Conservation (phyloP, 2,113 vertebrate species). For the Telmatochromis brichardi region DNA sequence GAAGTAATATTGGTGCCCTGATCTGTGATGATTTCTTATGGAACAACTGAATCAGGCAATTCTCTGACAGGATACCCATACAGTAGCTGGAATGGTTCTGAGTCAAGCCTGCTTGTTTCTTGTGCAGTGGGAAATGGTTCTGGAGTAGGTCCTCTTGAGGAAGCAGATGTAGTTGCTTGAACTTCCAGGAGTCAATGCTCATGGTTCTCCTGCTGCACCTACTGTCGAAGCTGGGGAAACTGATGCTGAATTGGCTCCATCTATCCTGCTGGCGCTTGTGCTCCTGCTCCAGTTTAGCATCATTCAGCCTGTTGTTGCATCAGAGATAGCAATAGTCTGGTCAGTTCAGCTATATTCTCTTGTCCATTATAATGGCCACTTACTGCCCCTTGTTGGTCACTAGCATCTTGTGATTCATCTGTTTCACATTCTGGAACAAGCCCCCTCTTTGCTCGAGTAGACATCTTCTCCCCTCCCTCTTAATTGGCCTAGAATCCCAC, state of each 20-base stretch:
- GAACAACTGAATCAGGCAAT: neutral
- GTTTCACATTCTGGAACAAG: neutral
- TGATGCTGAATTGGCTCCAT: neutral
- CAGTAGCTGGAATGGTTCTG: neutral
- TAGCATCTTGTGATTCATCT: neutral
- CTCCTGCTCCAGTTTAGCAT: neutral
- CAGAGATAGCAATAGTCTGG: neutral
- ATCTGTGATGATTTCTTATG: neutral
- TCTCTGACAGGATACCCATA: neutral
- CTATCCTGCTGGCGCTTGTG: neutral
- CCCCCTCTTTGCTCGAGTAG: neutral
- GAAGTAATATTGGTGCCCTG: neutral
- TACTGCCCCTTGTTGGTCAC: neutral
- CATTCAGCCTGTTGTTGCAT: neutral
- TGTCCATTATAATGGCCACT: neutral
- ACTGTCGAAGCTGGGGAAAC: neutral
- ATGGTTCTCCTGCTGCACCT: neutral
- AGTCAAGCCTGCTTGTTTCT: neutral
- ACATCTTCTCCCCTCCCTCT: neutral
- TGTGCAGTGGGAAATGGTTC: neutral
- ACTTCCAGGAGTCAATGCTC: neutral
- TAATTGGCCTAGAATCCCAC: neutral
- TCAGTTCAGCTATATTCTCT: neutral
- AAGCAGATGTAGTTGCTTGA: neutral
- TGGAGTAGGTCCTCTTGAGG: neutral